A percentile compares a stretch with the other conserved stretches of the same genome.
Evolutionary conservation across 2,113 vertebrate species (phyloP).

Genomic region (Haliaeetus leucogaster): DNA sequence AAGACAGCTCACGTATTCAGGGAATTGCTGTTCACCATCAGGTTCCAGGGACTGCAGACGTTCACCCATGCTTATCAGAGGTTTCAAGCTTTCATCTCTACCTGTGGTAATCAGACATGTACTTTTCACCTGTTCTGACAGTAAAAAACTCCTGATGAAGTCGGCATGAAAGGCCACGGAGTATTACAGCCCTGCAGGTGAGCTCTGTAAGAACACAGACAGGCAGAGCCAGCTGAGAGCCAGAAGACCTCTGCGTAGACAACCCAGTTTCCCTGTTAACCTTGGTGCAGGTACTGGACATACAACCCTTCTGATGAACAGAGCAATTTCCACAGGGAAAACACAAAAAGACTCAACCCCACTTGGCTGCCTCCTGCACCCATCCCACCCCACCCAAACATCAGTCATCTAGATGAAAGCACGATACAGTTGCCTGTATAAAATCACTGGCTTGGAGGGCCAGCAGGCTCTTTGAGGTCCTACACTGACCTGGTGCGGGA

Average conservation of each 20-base stretch:
- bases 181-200: neutral
- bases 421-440: neutral
- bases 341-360: neutral
- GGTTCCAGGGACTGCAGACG: neutral
- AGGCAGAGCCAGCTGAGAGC: neutral
- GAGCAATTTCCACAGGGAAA: neutral
- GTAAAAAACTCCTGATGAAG: neutral
- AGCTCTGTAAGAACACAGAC: rapidly evolving
- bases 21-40: neutral
- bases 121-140: neutral
- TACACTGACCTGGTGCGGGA: neutral
- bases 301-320: neutral
- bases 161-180: rapidly evolving
- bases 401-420: neutral
- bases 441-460: neutral
- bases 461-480: neutral
- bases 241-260: neutral
- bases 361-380: neutral
- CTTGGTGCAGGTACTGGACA: neutral
- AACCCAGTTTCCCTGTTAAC: neutral
- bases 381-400: neutral
- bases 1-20: neutral
- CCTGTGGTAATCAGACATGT: neutral
- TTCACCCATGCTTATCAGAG: neutral
- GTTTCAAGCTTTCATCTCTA: neutral